Evolutionary conservation across 2,888 invertebrate genomes (phyloP), one percentile per base, ranked within the genome.

Genomic region (Malachius bipustulatus): DNA sequence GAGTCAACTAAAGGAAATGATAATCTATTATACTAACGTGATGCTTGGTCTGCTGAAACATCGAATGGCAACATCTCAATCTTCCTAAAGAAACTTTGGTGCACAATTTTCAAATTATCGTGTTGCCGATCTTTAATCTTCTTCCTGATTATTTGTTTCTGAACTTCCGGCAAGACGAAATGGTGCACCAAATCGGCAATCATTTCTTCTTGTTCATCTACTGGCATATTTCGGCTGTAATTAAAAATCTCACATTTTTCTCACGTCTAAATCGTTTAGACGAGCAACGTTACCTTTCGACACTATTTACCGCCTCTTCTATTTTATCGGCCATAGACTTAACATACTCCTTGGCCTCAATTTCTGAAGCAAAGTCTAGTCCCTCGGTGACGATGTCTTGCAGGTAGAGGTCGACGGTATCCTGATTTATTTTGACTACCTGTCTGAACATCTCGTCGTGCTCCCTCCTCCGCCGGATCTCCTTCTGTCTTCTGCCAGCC

Each of bases 371-470:
- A 41, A 68, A 65, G 13, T 75, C 67, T 41, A 75, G 64, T 9
- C 76, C 71, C 38, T 71, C 70, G 3, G 69, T 62, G 8, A 81
- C 66, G 4, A 80, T 67, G 43, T 72, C 71, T 45, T 75, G 68
- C 26, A 82, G 60, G 52, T 76, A 81, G 3, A 69, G 56, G 39
- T 77, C 71, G 1, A 77, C 70, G 0, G 71, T 67, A 26, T 71
- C 69, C 49, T 71, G 71, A 49, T 74, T 67, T 3, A 74, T 65
- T 52, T 74, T 73, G 3, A 72, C 60, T 16, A 71, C 58, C 62
- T 81, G 77, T 56, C 75, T 77, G 54, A 84, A 88, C 55, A 88
- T 75, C 57, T 85, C 80, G 46, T 88, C 84, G 45, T 83, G 78
- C 51, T 85, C 79, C 4, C 72, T 57, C 4, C 84, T 65, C 26